Evolutionary conservation across 2,888 invertebrate genomes (phyloP).

Genomic region (Pachycephus smyrnensis): DNA sequence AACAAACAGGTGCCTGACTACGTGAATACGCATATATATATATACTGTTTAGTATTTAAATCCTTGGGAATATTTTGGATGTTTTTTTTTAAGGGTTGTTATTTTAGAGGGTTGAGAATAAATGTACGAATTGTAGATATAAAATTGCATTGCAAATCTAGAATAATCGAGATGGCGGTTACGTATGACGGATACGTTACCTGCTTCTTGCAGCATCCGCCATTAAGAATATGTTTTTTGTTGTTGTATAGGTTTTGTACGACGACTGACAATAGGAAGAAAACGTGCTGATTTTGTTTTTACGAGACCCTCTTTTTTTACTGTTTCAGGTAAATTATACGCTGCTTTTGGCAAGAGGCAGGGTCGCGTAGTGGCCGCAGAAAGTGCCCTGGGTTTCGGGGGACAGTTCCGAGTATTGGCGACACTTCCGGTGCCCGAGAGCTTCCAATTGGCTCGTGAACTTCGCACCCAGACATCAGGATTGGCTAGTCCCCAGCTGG

Average conservation of each 20-base stretch:
- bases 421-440: conserved; percentile 94
- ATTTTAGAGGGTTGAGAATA: too few relatives aligned
- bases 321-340: conserved; percentile 84
- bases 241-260: neutral
- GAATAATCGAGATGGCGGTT: too few relatives aligned
- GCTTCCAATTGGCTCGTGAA: conserved; percentile 94
- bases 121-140: too few relatives aligned
- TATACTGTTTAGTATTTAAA: neutral
- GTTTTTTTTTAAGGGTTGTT: neutral
- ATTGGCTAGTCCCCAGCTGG: conserved; percentile 92
- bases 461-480: conserved; percentile 96
- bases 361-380: conserved; percentile 90
- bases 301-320: conserved; percentile 19
- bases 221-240: neutral
- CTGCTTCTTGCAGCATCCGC: neutral
- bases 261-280: neutral
- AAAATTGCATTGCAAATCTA: too few relatives aligned
- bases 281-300: conserved; percentile 12
- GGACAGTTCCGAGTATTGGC: conserved; percentile 89
- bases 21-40: neutral
- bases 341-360: conserved; percentile 88
- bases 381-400: conserved; percentile 91
- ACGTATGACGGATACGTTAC: too few relatives aligned
- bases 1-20: conserved; percentile 7
- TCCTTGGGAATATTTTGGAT: neutral